Evolutionary conservation across 2,888 invertebrate species (phyloP).

Genomic region (Mystacides longicornis): DNA sequence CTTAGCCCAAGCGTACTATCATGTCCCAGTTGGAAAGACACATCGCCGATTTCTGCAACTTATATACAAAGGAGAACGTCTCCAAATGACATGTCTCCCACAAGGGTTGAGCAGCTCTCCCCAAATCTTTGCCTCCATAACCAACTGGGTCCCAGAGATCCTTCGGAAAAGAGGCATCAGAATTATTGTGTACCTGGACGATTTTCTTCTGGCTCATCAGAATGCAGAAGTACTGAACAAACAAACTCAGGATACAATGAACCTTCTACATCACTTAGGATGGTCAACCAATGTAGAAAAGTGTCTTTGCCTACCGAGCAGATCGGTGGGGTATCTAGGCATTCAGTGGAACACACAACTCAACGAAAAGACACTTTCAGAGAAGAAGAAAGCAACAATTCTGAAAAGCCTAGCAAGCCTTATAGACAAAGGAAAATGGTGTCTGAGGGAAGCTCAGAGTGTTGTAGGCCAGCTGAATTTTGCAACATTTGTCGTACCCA

Average conservation of each 20-base stretch:
- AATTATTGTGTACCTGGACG: constrained; percentile 5
- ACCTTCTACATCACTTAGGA: constrained; percentile 16
- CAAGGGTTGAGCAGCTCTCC: not conserved
- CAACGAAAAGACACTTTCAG: constrained; percentile 15
- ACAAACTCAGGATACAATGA: not conserved
- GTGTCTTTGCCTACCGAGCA: constrained; percentile 22
- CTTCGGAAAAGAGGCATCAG: constrained; percentile 1
- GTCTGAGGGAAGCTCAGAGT: not conserved
- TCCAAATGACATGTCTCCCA: constrained; percentile 5
- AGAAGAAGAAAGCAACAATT: not conserved
- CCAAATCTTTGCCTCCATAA: not conserved
- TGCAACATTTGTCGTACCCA: not conserved
- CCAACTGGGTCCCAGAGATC: constrained; percentile 7
- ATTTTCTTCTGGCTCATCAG: constrained; percentile 5
- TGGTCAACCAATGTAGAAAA: constrained; percentile 25
- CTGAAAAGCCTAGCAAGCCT: not conserved
- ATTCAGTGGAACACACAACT: constrained; percentile 23
- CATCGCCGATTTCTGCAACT: constrained; percentile 3
- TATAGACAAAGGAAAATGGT: not conserved
- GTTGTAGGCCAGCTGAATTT: not conserved
- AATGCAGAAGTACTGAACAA: not conserved
- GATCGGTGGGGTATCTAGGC: constrained; percentile 25
- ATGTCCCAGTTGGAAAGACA: not conserved
- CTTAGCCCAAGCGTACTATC: not conserved
- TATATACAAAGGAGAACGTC: not conserved